Conservation (phyloP, 1,140 invertebrate species). For the silkworm (Bombyx mori) region DNA sequence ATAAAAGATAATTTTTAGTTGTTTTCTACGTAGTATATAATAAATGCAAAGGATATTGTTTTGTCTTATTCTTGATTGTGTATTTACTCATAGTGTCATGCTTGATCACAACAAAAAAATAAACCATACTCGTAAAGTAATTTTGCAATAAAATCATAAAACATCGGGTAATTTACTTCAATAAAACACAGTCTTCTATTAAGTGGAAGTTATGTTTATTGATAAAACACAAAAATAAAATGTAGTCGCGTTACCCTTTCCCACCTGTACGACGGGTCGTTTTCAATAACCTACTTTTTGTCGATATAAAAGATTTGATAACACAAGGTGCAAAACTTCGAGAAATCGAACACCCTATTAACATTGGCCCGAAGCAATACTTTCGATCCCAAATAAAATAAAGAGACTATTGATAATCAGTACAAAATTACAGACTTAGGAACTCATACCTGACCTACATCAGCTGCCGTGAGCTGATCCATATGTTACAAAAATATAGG, state of each 20-base stretch:
- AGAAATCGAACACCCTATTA: conserved; percentile 50
- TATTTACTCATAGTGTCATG: too few species aligned
- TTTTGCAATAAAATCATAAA: too few species aligned
- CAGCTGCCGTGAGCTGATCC: conserved; percentile 46
- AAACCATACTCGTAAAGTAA: too few species aligned
- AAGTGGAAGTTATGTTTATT: background rate
- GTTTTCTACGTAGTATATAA: too few species aligned
- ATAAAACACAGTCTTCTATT: too few species aligned
- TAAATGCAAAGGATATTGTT: too few species aligned
- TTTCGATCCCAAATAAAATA: conserved; percentile 46
- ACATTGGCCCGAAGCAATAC: conserved; percentile 29
- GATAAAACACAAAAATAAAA: conserved; percentile 4
- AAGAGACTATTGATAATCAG: conserved; percentile 52
- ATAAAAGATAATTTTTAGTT: too few species aligned
- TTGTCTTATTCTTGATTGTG: too few species aligned
- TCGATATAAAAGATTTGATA: conserved; percentile 40
- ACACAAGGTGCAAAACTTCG: conserved; percentile 56
- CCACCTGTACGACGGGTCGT: conserved; percentile 40
- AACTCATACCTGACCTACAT: conserved; percentile 47
- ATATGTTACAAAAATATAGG: conserved; percentile 47
- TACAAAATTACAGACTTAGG: conserved; percentile 48
- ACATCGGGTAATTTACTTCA: too few species aligned
- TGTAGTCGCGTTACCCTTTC: conserved; percentile 27
- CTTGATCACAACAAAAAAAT: too few species aligned
- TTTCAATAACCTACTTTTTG: conserved; percentile 33